Percentiles rank a stretch among this genome's conserved stretches.
Conservation (phyloP, 2,888 invertebrate genomes). For the Boloria euphrosyne region DNA sequence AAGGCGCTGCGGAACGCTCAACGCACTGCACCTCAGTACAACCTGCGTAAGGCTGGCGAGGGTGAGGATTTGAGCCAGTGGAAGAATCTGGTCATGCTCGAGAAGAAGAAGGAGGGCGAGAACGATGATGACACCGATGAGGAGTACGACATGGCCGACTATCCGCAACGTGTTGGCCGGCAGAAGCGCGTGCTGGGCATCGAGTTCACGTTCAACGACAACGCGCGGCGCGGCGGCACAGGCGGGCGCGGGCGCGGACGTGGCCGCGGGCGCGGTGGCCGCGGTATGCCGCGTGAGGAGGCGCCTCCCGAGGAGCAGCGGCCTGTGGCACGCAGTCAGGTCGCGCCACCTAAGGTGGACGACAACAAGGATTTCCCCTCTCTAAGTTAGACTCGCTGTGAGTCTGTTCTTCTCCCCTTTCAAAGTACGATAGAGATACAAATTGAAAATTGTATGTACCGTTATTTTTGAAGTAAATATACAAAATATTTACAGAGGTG, state of each 20-base stretch:
- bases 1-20: slow-evolving; percentile 91
- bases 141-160: slow-evolving; percentile 89
- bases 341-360: slow-evolving; percentile 92
- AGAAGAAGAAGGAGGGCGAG: slow-evolving; percentile 87
- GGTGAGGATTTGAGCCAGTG: slow-evolving; percentile 95
- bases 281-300: slow-evolving; percentile 61
- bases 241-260: slow-evolving; percentile 85
- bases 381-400: slow-evolving; percentile 86
- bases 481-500: slow-evolving; percentile 81
- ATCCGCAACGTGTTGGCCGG: slow-evolving; percentile 92
- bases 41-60: slow-evolving; percentile 96
- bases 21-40: slow-evolving; percentile 93
- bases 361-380: slow-evolving; percentile 98
- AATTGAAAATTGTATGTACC: slow-evolving; percentile 81
- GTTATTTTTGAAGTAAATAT: slow-evolving; percentile 83
- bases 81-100: slow-evolving; percentile 94
- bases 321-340: slow-evolving; percentile 56
- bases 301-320: slow-evolving; percentile 66
- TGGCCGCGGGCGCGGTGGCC: slow-evolving; percentile 77
- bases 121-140: slow-evolving; percentile 87
- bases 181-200: slow-evolving; percentile 93
- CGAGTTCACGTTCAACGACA: slow-evolving; percentile 93
- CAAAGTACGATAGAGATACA: slow-evolving; percentile 76
- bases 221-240: slow-evolving; percentile 87
- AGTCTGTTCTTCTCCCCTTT: slow-evolving; percentile 74